Evolutionary conservation across 1,140 invertebrate genomes (phyloP), one percentile per base, ranked within the genome.

Genomic region (Trissolcus basalis): DNA sequence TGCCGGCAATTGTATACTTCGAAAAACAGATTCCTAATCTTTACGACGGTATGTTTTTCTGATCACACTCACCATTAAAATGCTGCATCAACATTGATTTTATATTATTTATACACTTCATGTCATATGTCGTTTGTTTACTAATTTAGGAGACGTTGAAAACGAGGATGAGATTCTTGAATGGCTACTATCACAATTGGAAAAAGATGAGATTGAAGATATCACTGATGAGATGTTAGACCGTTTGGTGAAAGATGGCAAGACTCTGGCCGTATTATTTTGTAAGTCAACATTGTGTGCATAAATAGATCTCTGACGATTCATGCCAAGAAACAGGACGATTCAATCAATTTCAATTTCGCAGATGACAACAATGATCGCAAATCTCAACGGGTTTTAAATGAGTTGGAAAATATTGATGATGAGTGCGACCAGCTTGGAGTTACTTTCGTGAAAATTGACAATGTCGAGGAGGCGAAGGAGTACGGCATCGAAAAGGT

Each of bases 121-220:
- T 39, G 1, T 4, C 9, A 4, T 39, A 4, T 39, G 3, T 39
- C 36, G 19, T 27, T 6, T 27, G 19, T 27, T n/a, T 73, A 44
- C 43, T 51, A 33, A 35, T 59, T 33, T 41, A 94, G 93, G 96
- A 81, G 95, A 97, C 85, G 89, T 97, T 61, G 93, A 96, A 81
- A 94, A 97, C 84, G 96, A 97, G 87, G 93, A 97, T 82, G 94
- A 96, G 83, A 95, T 97, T 71, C 88, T 97, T 48, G 94, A 96
- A 81, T 97, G 95, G 95, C 88, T 96, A 15, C 89, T 96, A 64
- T 92, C 92, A 50, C 95, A 97, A 86, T 87, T 96, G 58, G 94
- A 96, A 86, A 94, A 94, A 78, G 96, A 97, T 87, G 96, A 97
- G 91, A 97, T 97, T 80, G 96, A 98, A 90, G 96, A 97, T 89